These are phyloP conservation scores for Linnaemya vulpina DNA, from an alignment of 2,888 invertebrate species.

Conservation along the genomic window DNA sequence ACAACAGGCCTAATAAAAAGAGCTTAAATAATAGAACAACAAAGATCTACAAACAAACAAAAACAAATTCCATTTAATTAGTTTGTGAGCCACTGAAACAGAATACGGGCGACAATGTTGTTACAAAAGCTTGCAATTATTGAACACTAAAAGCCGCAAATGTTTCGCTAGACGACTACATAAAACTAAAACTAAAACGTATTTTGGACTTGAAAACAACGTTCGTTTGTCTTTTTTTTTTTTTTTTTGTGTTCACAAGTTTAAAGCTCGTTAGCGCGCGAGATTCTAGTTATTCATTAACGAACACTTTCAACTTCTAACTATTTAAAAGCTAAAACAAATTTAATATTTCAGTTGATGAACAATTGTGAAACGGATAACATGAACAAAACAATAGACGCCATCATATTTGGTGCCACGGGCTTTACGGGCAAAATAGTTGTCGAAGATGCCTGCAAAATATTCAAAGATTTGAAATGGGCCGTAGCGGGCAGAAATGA, in stretches of 20 bases:
- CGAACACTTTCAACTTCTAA: neutral
- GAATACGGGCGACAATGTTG: too few species aligned
- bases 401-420: slow-evolving; percentile 72
- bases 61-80: too few species aligned
- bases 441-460: slow-evolving; percentile 68
- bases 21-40: too few species aligned
- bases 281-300: neutral
- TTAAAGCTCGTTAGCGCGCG: neutral
- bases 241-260: too few species aligned
- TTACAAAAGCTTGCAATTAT: too few species aligned
- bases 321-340: neutral
- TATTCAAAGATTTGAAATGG: slow-evolving; percentile 71
- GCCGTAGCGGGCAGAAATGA: slow-evolving; percentile 72
- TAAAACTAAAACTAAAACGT: slow-evolving; percentile 2
- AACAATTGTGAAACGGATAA: slow-evolving; percentile 25
- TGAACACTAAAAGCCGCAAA: too few species aligned
- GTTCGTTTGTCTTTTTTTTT: too few species aligned
- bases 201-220: slow-evolving; percentile 15
- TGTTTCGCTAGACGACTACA: too few species aligned
- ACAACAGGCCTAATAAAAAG: too few species aligned
- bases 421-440: slow-evolving; percentile 71
- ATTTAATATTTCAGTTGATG: slow-evolving; percentile 36
- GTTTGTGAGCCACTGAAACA: too few species aligned
- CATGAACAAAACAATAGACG: slow-evolving; percentile 69
- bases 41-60: too few species aligned